Percentiles rank a stretch among this genome's conserved stretches.
Conservation (phyloP, 35 echinoderm and acorn worm genomes). For the Anneissia japonica region DNA sequence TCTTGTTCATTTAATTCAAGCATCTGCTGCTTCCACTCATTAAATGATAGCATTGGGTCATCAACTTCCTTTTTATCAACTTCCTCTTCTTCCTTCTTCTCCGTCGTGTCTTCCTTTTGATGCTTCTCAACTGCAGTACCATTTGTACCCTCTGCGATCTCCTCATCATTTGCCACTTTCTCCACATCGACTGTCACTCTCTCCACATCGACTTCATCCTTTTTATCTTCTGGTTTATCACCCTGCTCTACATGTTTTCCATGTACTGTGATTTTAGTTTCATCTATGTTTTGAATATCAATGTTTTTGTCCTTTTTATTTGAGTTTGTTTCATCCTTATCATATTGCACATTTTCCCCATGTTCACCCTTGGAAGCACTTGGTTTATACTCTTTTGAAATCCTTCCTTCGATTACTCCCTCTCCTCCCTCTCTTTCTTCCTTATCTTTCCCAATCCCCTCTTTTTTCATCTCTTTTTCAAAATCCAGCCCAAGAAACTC, state of each 20-base stretch:
- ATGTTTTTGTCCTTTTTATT: background rate
- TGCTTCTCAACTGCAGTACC: background rate
- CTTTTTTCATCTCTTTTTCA: background rate
- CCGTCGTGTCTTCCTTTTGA: background rate
- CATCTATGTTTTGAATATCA: too few relatives aligned
- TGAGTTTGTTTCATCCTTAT: background rate
- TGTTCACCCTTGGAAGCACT: background rate
- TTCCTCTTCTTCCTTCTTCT: background rate
- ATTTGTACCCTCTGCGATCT: background rate
- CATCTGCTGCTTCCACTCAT: slow-evolving; percentile 74
- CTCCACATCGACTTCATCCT: background rate
- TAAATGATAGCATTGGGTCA: slow-evolving; percentile 69
- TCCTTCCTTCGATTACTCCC: background rate
- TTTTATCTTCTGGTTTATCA: background rate
- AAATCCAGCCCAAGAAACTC: background rate
- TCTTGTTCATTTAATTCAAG: slow-evolving; percentile 47
- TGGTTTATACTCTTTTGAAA: background rate
- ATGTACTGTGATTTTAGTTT: too few relatives aligned
- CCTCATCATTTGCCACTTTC: background rate
- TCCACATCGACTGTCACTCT: background rate
- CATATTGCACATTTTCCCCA: background rate
- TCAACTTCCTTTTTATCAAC: background rate
- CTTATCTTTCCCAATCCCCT: background rate
- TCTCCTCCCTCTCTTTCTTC: background rate
- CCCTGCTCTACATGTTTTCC: background rate